phyloP scores from a whole-genome alignment of 2,113 vertebrate species.

The Dipodomys stephensi region DNA sequence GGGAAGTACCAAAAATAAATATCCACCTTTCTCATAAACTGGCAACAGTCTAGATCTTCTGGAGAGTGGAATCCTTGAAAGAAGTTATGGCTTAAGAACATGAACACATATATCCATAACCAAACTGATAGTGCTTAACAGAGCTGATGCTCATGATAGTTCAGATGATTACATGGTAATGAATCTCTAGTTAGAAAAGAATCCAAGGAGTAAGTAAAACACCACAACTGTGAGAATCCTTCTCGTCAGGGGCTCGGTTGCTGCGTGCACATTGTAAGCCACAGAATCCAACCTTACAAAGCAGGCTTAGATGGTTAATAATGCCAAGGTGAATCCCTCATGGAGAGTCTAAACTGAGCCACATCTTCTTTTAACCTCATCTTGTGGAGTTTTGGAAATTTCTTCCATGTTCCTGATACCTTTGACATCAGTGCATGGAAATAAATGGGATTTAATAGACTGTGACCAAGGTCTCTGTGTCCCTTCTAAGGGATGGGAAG shows the following conservation, averaged over 20 bases:
- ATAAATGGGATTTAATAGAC: background rate
- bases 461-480: background rate
- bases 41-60: background rate
- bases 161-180: background rate
- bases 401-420: background rate
- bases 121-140: constrained; percentile 43
- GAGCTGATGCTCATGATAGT: background rate
- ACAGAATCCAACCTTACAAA: background rate
- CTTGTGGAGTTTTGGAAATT: constrained; percentile 30
- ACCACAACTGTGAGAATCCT: background rate
- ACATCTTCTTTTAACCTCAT: background rate
- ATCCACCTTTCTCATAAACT: constrained; percentile 24
- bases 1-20: constrained; percentile 37
- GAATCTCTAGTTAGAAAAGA: constrained; percentile 31
- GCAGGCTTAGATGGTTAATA: background rate
- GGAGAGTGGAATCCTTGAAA: background rate
- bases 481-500: background rate
- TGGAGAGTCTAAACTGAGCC: background rate
- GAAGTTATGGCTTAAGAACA: background rate
- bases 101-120: background rate
- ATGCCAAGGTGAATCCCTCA: background rate
- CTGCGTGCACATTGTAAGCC: background rate
- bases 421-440: background rate
- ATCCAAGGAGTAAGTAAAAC: background rate
- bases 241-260: background rate